Evolutionary conservation across 2,113 vertebrate genomes (phyloP).

Genomic region (Anolis sagrei): DNA sequence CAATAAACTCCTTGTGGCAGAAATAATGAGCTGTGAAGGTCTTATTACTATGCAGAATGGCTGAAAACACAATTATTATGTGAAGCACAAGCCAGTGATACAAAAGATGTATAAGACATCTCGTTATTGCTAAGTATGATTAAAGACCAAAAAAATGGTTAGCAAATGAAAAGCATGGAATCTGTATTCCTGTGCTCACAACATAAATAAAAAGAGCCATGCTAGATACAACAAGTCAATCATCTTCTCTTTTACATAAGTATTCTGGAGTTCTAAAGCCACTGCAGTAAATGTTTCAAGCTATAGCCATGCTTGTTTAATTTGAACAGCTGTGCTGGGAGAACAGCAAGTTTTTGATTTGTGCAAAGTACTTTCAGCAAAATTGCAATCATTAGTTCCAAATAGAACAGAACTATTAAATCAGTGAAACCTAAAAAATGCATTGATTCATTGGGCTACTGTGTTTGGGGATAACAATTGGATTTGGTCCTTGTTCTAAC

Average conservation of each 20-base stretch:
- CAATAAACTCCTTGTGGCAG: constrained; percentile 15
- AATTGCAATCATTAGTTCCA: too few species aligned
- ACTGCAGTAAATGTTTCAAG: neutral
- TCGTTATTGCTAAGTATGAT: constrained; percentile 36
- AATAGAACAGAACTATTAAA: too few species aligned
- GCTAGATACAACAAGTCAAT: neutral
- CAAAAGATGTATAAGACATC: neutral
- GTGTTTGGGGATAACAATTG: too few species aligned
- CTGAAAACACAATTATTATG: constrained; percentile 42
- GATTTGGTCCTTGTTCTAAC: neutral
- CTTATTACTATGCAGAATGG: constrained; percentile 23
- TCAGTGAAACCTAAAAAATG: too few species aligned
- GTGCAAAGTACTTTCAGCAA: neutral
- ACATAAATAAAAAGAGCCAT: neutral
- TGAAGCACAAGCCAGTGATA: neutral
- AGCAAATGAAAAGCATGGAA: neutral
- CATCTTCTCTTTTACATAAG: neutral
- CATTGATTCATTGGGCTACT: too few species aligned
- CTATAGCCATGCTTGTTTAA: neutral
- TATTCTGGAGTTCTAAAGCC: neutral
- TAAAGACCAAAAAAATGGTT: constrained; percentile 7
- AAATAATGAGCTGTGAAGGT: constrained; percentile 23
- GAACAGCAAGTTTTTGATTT: neutral
- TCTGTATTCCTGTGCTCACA: neutral
- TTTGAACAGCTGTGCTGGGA: neutral